Evolutionary conservation across 2,888 invertebrate species (phyloP), one percentile per base, ranked within the genome.

Genomic region (Orthosia incerta): DNA sequence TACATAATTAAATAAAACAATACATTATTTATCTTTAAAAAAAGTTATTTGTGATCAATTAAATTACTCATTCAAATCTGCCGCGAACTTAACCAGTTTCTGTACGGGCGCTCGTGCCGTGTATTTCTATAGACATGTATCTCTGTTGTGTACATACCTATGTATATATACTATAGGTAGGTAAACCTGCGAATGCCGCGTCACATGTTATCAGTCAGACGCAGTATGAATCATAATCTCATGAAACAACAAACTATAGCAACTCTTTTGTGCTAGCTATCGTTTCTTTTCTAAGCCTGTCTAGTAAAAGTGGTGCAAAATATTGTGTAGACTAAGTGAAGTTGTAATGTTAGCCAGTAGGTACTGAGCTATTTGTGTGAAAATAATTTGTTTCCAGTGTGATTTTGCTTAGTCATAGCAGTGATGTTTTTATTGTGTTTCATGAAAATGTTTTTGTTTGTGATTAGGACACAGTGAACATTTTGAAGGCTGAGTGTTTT

Each of bases 401-500:
- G 20, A 73, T 74, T 71, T 20, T 74, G 83, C 79, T 79, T 74
- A 83, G 83, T 82, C 83, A 82, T 79, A 72, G 50, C 72, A 72
- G 51, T 63, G 59, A 53, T 55, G 48, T 69, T 39, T 70, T 50
- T 45, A 53, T 39, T 45, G 50, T 74, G 13, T 69, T 75, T 45
- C 20, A 64, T 56, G 15, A 39, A 61, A 64, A 39, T 20, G 26
- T 48, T 16, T 62, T 64, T 50, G 75, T 84, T 91, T 90, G 67
- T 89, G 90, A 87, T 79, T 93, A 99, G 98, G 99, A 99, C 93
- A 98, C 98, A 2, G 98, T 99, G 95, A 98, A 98, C 90, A 97
- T 99, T 86, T 97, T 99, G 97, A 99, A 99, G 95, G 97, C 98
- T 60, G 99, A 99, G 96, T 99, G 99, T 51, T 98, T 97, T 93